Base-by-base conservation (phyloP, 1,140 invertebrate species). In the Magallana angulata region DNA sequence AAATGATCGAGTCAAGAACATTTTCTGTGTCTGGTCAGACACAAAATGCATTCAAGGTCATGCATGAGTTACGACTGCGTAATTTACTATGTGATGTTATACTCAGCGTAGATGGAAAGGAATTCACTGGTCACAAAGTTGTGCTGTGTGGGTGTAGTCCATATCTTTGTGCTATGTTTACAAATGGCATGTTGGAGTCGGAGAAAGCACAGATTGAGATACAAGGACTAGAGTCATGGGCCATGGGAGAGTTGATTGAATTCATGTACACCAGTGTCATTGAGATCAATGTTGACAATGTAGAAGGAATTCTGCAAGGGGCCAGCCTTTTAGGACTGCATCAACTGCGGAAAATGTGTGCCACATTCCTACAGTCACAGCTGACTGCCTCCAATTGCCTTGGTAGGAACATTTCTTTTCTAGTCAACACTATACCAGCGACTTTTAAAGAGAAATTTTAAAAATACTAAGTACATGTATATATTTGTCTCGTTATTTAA, bases 251-350 rank as follows among this genome's bases (percentile, higher is more conserved):
- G 87, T 95, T 99, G 4, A 96, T 99, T 83, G 97, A 98, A 91
- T 99, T 98, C 94, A 98, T 99, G 94, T 99, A 99, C 93, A 97
- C 97, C 91, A 96, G 96, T 58, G 94, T 95, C 89, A 95, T 96
- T 30, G 94, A 95, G 76, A 94, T 96, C 57, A 95, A 92, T 59
- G 96, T 98, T 94, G 96, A 96, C 56, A 98, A 98, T 96, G 98
- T 98, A 16, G 98, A 98, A 95, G 97, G 98, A 90, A 95, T 99
- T 85, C 96, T 99, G 85, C 97, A 94, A 80, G 94, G 93, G 1
- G 93, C 94, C 62, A 93, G 92, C 85, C 83, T 94, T 30, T 90
- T 94, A 5, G 92, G 92, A 18, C 88, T 94, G 7, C 89, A 96
- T n/a, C 89, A 90, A 16, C 87, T 94, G 9, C 82, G 92, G 7